These are phyloP conservation scores for Subacronicta megacephala DNA, from an alignment of 2,888 invertebrate species.

Conservation along the genomic window DNA sequence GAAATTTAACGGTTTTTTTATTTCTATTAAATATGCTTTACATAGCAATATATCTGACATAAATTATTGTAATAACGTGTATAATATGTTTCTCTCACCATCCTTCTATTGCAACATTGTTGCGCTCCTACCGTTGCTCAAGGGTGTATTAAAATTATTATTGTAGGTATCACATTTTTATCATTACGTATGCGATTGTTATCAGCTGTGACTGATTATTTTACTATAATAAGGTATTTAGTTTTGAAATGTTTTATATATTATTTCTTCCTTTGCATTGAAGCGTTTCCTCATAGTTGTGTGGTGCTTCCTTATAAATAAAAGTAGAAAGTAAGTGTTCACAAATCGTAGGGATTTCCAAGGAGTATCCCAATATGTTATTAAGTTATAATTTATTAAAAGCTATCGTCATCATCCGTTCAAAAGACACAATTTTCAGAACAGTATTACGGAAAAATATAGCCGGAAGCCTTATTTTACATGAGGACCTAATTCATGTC, in stretches of 20 bases:
- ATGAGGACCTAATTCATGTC: conserved; percentile 7
- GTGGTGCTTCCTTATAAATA: neutral
- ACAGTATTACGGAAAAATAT: conserved; percentile 6
- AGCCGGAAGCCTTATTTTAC: conserved; percentile 5
- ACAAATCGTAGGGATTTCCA: neutral
- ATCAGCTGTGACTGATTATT: neutral
- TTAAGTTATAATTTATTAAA: conserved; percentile 44
- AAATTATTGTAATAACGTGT: neutral
- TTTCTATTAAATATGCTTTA: conserved; percentile 20
- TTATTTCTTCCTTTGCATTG: neutral
- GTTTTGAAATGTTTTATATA: neutral
- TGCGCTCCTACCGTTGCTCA: conserved; percentile 21
- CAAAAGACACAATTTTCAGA: conserved; percentile 10
- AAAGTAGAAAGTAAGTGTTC: neutral
- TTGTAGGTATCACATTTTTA: neutral
- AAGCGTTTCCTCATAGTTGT: neutral
- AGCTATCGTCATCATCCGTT: conserved; percentile 5
- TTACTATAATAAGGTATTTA: neutral
- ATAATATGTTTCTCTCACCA: conserved; percentile 1
- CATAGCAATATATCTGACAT: neutral
- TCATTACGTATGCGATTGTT: neutral
- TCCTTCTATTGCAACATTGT: conserved; percentile 35
- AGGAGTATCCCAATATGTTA: conserved; percentile 7
- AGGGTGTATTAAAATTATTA: conserved; percentile 20
- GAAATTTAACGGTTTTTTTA: conserved; percentile 6